phyloP scores from a whole-genome alignment of 2,797 vertebrate species.

The Lepus oiostolus region DNA sequence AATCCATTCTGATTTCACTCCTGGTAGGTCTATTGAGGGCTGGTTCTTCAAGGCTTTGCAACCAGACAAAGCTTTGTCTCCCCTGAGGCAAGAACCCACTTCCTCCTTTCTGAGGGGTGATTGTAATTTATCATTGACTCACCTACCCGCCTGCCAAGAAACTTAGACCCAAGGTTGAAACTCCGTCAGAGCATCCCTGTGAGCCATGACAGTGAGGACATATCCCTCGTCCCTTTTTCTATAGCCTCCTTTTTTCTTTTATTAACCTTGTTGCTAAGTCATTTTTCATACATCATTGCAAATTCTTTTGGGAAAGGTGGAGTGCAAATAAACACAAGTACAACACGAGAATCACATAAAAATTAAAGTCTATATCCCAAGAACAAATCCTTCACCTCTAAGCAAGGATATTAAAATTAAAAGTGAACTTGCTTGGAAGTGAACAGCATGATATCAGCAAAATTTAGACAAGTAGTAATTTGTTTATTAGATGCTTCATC shows the following conservation, averaged over 20 bases:
- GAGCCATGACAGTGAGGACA: conserved; percentile 4
- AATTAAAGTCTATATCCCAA: conserved; percentile 50
- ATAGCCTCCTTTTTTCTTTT: conserved; percentile 27
- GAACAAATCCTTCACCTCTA: conserved; percentile 41
- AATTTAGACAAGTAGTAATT: conserved; percentile 79
- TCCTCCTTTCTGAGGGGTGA: conserved; percentile 25
- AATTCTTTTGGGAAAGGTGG: conserved; percentile 63
- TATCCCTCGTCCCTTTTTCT: conserved; percentile 25
- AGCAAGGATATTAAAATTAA: conserved; percentile 74
- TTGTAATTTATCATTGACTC: conserved; percentile 27
- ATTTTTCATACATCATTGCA: conserved; percentile 38
- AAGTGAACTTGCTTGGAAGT: conserved; percentile 74
- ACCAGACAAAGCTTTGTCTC: conserved; percentile 23
- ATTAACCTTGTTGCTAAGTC: conserved; percentile 39
- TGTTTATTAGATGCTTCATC: conserved; percentile 79
- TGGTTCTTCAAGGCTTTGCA: conserved; percentile 19
- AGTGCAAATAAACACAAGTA: conserved; percentile 57
- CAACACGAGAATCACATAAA: conserved; percentile 57
- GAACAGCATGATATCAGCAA: conserved; percentile 78
- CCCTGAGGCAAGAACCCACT: neutral
- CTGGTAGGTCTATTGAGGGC: neutral
- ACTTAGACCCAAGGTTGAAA: conserved; percentile 31
- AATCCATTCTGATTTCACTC: conserved; percentile 34
- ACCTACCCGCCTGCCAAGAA: conserved; percentile 29
- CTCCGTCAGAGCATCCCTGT: neutral